A percentile compares a stretch with the other conserved stretches of the same genome.
phyloP scores from a whole-genome alignment of 2,797 vertebrate species.

The Chromobotia macracanthus region DNA sequence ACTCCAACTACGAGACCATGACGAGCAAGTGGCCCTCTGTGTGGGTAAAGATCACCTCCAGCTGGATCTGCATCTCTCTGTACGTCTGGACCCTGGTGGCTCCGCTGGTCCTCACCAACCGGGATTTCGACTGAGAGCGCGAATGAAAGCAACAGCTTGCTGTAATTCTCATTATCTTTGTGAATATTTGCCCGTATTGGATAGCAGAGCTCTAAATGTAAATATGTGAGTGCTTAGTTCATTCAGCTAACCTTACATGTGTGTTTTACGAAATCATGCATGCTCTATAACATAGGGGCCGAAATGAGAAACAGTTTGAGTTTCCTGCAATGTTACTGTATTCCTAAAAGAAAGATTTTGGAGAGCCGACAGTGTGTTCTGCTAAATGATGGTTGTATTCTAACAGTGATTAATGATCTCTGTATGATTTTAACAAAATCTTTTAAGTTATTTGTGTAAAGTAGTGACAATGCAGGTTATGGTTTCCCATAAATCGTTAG shows the following conservation, averaged over 20 bases:
- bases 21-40: constrained; percentile 96
- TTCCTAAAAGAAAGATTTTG: background rate
- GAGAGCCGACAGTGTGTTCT: background rate
- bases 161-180: constrained; percentile 35
- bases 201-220: constrained; percentile 61
- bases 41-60: constrained; percentile 98
- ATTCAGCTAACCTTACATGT: constrained; percentile 7
- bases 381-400: background rate
- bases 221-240: constrained; percentile 52
- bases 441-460: constrained; percentile 19
- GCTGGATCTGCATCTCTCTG: constrained; percentile 94
- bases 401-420: constrained; percentile 4
- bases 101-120: constrained; percentile 93
- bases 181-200: constrained; percentile 55
- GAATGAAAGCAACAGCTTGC: background rate
- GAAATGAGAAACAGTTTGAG: background rate
- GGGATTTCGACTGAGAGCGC: constrained; percentile 88
- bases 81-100: constrained; percentile 97
- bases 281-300: constrained; percentile 29
- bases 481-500: background rate
- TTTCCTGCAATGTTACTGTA: constrained; percentile 20
- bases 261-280: constrained; percentile 33
- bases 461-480: constrained; percentile 10
- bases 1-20: constrained; percentile 86
- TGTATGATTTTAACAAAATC: background rate